Evolutionary conservation across 2,888 invertebrate species (phyloP), one percentile per base, ranked within the genome.

Genomic region (Rhorus exstirpatorius): DNA sequence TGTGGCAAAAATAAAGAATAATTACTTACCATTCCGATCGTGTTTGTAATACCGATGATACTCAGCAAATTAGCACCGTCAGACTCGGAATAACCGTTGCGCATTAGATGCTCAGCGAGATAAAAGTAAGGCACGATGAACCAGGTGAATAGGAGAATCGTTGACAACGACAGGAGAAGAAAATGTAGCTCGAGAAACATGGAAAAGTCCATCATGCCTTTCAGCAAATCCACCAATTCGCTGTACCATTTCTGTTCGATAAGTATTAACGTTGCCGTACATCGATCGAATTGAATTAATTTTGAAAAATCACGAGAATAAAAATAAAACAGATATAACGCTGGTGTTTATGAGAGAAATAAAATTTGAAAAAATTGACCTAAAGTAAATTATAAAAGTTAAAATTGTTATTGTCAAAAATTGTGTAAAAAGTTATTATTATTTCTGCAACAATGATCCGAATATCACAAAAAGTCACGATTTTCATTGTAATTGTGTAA

Each of bases 51-150:
- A 24, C 98, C 98, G 87, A 99, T 97, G 70, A 97, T 94, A 68
- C 98, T 97, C 84, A 98, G 95, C 86, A 98, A 95, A 81, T 95
- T 95, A 3, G 98, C 97, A 3, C 96, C 96, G 65, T 96, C 95
- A 46, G 95, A 94, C 86, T 97, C 96, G 1, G 94, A 94, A 87
- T 96, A 97, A 0, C 95, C 95, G 83, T 95, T 94, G 8, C 95
- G 95, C 41, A 95, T 95, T 94, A 97, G 96, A 91, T 97, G 96
- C 89, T 98, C 98, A 72, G 97, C 97, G 83, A 98, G 94, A 93
- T 98, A 99, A 92, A 99, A 97, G 93, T 99, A 99, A 12, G 98
- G 98, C 78, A 99, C 97, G 90, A 99, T 98, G 93, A 97, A 97
- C 97, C 98, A 98, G 89, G 97, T 96, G 93, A 98, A 99, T 68